Base-by-base conservation (phyloP, 1,140 invertebrate species). In the Yoshiicerus persimilis region DNA sequence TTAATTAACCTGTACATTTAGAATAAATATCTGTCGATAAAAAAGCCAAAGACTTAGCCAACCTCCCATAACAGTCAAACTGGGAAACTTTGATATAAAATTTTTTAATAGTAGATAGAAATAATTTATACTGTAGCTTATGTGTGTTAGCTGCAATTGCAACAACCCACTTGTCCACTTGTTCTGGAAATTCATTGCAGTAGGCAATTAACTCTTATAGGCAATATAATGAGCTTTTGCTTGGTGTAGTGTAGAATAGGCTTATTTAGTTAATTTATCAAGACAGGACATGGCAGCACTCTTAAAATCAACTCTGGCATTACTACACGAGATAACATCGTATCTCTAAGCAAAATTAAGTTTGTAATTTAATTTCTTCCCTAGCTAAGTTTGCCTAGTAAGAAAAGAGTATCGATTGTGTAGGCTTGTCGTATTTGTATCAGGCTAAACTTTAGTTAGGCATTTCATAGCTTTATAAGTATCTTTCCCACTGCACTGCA, bases 301-400 rank as follows among this genome's bases (percentile, higher is more conserved):
- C 27, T 70, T 16, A 70, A 70, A 70, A 70, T 70, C 66, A 70
- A 80, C 75, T 80, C 75, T 80, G 4, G 75, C 30, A 36, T 80
- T 80, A 80, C n/a, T 80, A 30, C 27, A 30, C 27, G 32, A 80
- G 75, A 80, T 80, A 80, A 80, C 32, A 80, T 80, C 75, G 32
- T 38, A 80, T 80, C 75, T 80, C 20, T 32, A 20, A 80, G 75
- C 10, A 80, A 80, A 80, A 80, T 80, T 36, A 23, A 80, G 38
- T 80, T 80, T 80, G 34, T 36, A 80, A 80, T 80, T 80, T 80
- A 80, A 80, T 80, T 80, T 80, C 75, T 80, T 80, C 34, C 75
- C 34, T 80, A n/a, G n/a, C n/a, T n/a, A 36, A 38, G 75, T 16
- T 70, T 25, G n/a, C n/a, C 23, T 25, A 27, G 30, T 70, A 70